Percentiles rank a stretch among this genome's conserved stretches.
These are phyloP conservation scores for Amorpha juglandis DNA, from an alignment of 2,888 invertebrate genomes.

Conservation along the genomic window DNA sequence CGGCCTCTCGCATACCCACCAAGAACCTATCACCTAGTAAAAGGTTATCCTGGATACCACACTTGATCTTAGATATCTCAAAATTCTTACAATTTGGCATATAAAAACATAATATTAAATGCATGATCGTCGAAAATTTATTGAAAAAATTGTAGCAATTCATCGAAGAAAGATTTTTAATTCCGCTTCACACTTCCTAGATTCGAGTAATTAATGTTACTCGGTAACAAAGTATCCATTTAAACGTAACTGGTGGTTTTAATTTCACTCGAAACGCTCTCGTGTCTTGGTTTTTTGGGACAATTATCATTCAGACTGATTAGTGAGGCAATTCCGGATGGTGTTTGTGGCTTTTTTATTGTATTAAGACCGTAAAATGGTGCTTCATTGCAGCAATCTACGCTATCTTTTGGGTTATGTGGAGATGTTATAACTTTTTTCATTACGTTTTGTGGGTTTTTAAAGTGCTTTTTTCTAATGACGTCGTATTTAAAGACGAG, in stretches of 20 bases:
- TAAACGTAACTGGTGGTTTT: slow-evolving; percentile 63
- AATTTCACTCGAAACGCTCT: slow-evolving; percentile 54
- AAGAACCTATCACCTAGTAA: too few species aligned
- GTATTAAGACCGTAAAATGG: slow-evolving; percentile 22
- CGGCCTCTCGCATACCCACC: too few species aligned
- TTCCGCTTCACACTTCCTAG: slow-evolving; percentile 16
- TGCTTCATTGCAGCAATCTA: slow-evolving; percentile 4
- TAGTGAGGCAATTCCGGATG: slow-evolving; percentile 18
- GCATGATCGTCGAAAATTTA: too few species aligned
- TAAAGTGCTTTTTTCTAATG: neutral
- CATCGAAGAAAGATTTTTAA: neutral
- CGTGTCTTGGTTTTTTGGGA: slow-evolving; percentile 48
- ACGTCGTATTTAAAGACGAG: neutral
- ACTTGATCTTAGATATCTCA: too few species aligned
- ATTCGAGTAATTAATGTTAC: slow-evolving; percentile 58
- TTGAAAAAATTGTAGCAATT: too few species aligned
- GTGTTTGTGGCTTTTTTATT: slow-evolving; percentile 26
- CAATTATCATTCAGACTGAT: slow-evolving; percentile 32
- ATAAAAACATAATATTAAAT: too few species aligned
- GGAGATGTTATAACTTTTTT: neutral
- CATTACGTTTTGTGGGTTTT: neutral
- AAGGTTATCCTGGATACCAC: too few species aligned
- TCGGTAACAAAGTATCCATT: slow-evolving; percentile 62
- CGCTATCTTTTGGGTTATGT: slow-evolving; percentile 6
- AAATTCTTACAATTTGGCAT: too few species aligned